Percentiles rank a stretch among this genome's conserved stretches.
Conservation (phyloP, 2,888 invertebrate genomes). For the Heterodera filipjevi region DNA sequence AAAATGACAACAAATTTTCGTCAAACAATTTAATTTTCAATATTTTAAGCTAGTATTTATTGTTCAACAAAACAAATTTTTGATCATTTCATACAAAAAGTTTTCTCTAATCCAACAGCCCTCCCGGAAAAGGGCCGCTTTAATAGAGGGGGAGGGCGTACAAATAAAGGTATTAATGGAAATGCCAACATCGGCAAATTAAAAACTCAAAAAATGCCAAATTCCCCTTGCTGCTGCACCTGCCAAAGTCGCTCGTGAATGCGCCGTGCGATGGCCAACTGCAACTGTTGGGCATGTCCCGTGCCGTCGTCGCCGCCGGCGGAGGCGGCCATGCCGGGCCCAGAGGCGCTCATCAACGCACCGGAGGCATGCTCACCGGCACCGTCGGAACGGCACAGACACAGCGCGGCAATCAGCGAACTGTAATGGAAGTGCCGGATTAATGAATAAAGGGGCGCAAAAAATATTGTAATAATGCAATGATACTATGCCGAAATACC, state of each 20-base stretch:
- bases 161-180: no score
- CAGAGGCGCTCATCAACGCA: constrained; percentile 34
- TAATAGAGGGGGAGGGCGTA: no score
- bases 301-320: constrained; percentile 37
- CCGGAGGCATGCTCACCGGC: constrained; percentile 40
- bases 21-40: no score
- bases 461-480: not conserved
- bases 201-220: not conserved
- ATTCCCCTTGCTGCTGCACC: not conserved
- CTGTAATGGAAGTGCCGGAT: no score
- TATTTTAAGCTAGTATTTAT: no score
- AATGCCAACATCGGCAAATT: no score
- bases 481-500: no score
- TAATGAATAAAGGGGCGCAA: not conserved
- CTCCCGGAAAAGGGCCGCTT: no score
- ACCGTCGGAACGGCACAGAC: constrained; percentile 48
- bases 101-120: no score
- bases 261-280: constrained; percentile 3
- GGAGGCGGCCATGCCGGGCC: constrained; percentile 18
- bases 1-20: no score
- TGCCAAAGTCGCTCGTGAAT: constrained; percentile 16
- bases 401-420: constrained; percentile 47
- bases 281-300: not conserved
- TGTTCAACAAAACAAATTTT: no score
- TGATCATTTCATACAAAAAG: no score